Evolutionary conservation across 2,888 invertebrate species (phyloP).

Genomic region (Folsomia manolachei): DNA sequence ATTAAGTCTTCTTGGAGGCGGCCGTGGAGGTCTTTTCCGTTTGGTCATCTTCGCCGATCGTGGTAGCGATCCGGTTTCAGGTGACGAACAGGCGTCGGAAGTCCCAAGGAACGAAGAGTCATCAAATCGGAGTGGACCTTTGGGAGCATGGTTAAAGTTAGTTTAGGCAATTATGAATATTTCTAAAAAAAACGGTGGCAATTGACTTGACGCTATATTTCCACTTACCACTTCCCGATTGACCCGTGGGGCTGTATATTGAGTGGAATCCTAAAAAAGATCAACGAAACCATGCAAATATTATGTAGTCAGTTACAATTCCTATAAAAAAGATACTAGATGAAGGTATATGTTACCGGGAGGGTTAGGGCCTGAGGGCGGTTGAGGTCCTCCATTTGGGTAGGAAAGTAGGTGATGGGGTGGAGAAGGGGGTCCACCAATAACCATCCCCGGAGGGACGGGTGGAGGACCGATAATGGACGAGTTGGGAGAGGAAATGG

Average conservation of each 20-base stretch:
- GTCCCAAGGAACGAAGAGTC: conserved; percentile 50
- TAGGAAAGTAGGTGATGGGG: conserved; percentile 48
- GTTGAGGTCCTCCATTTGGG: conserved; percentile 41
- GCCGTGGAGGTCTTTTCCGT: conserved; percentile 50
- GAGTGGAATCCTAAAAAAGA: conserved; percentile 44
- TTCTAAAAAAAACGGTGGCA: no score
- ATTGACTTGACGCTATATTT: no score
- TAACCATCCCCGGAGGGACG: conserved; percentile 37
- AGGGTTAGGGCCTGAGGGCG: conserved; percentile 41
- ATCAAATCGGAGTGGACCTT: conserved; percentile 48
- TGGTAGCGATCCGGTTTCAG: conserved; percentile 49
- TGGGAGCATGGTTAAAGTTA: conserved; percentile 46
- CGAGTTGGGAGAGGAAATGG: conserved; percentile 48
- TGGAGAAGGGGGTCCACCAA: conserved; percentile 47
- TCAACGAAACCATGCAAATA: neutral
- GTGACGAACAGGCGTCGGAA: conserved; percentile 50
- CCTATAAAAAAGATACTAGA: neutral
- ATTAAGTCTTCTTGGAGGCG: conserved; percentile 49
- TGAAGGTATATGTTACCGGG: no score
- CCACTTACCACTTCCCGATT: no score
- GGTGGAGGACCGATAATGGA: conserved; percentile 50
- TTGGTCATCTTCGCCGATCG: conserved; percentile 49
- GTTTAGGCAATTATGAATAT: no score
- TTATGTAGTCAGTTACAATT: neutral
- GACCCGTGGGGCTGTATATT: conserved; percentile 49